phyloP scores from a whole-genome alignment of 1,140 invertebrate species.

The Pseudomyrmex sp. region DNA sequence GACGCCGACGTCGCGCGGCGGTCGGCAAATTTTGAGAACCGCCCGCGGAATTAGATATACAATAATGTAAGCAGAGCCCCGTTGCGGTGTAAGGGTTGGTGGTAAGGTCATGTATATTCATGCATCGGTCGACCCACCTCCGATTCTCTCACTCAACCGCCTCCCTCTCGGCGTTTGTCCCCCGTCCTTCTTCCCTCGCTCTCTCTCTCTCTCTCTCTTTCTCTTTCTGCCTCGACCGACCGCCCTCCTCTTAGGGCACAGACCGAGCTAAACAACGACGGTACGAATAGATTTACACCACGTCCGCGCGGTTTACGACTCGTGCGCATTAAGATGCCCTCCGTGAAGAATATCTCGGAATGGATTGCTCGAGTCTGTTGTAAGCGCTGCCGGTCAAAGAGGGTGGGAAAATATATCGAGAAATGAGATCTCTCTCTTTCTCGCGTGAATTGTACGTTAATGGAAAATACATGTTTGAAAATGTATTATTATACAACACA shows the following conservation, averaged over 20 bases:
- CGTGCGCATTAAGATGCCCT: constrained; percentile 71
- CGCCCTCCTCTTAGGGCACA: constrained; percentile 71
- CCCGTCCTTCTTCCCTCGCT: constrained; percentile 63
- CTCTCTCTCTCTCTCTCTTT: constrained; percentile 58
- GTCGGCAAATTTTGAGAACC: constrained; percentile 83
- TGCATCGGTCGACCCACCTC: constrained; percentile 80
- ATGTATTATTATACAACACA: background rate
- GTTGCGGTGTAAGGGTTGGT: constrained; percentile 84
- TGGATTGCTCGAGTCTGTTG: constrained; percentile 29
- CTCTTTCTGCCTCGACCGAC: constrained; percentile 63
- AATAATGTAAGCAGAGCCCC: constrained; percentile 86
- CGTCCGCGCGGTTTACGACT: constrained; percentile 78
- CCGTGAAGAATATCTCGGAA: constrained; percentile 61
- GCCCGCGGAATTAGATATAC: constrained; percentile 85
- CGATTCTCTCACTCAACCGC: constrained; percentile 70
- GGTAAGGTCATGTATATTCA: constrained; percentile 86
- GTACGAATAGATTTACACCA: constrained; percentile 79
- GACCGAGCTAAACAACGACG: constrained; percentile 79
- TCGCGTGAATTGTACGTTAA: background rate
- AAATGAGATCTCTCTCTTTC: background rate
- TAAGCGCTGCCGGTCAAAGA: background rate
- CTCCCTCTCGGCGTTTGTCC: constrained; percentile 19
- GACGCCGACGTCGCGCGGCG: background rate
- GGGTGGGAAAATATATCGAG: constrained; percentile 3
- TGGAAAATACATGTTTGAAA: constrained; percentile 16